Evolutionary conservation across 2,113 vertebrate genomes (phyloP).

Genomic region (Hyperoodon ampullatus): DNA sequence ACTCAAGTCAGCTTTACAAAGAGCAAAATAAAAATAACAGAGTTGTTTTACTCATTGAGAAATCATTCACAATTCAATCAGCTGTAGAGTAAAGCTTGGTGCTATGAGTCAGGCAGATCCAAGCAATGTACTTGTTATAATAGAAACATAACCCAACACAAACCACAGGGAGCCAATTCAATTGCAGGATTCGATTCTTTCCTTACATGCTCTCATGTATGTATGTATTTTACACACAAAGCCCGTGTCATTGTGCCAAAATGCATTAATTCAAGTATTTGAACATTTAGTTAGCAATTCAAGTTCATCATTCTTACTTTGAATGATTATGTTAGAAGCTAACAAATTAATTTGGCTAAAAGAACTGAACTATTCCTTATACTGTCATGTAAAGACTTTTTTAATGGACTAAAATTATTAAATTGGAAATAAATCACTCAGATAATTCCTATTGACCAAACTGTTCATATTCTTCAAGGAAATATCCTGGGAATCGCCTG

Average conservation of each 20-base stretch:
- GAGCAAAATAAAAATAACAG: background rate
- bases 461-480: background rate
- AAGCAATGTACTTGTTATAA: background rate
- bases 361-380: background rate
- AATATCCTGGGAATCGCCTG: background rate
- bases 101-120: background rate
- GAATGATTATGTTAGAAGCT: background rate
- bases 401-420: background rate
- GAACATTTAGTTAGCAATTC: constrained; percentile 13
- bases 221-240: background rate
- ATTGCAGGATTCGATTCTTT: background rate
- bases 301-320: background rate
- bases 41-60: background rate
- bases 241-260: background rate
- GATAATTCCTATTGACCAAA: constrained; percentile 1
- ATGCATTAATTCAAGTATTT: background rate
- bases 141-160: background rate
- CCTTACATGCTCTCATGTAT: background rate
- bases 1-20: background rate
- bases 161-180: background rate
- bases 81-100: background rate
- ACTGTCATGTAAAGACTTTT: background rate
- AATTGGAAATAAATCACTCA: background rate
- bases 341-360: background rate
- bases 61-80: background rate